Base-by-base conservation (phyloP, 2,113 vertebrate genomes). In the Salvelinus fontinalis region DNA sequence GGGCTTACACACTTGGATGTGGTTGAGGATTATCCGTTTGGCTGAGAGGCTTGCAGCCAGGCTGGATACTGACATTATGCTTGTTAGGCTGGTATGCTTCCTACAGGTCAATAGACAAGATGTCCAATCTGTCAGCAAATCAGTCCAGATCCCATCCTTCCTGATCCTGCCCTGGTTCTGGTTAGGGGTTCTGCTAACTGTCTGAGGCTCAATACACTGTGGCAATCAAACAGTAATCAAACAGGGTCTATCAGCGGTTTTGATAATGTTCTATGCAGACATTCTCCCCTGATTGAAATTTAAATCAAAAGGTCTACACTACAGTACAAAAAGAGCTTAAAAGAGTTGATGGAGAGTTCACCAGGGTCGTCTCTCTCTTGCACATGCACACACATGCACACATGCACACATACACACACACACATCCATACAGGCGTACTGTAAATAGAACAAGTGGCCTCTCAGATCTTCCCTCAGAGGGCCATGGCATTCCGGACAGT, bases 11-110 rank as follows among this genome's bases (percentile, higher is more conserved):
- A 57, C 49, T 74, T 49, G 29, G 57, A 82, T 18, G 51, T 67
- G 73, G n/a, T 34, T 70, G 34, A 14, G 74, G 81, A 85, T 81
- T 77, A 22, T 59, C 81, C 68, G 60, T 67, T 73, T 75, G 20
- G 20, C 5, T 64, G 60, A 64, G 22, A 9, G 60, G 60, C 60
- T 64, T 24, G n/a, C 9, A 20, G 60, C n/a, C 18, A 18, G 18
- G n/a, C 67, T 59, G 48, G 34, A 7, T 7, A 39, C 34, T 39
- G 39, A 44, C 39, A 44, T 44, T 8, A 44, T 44, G 39, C 0
- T 44, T 44, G 3, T 65, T 20, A 9, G 39, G 39, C 66, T 69
- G 70, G 75, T 75, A 70, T 27, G 71, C 27, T 62, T 69, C 11
- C 24, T 44, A 44, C 39, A 73, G 31, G 67, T 44, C 44, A 7